These are phyloP conservation scores for Lanius ludovicianus DNA, from an alignment of 2,113 vertebrate genomes.

Conservation along the genomic window DNA sequence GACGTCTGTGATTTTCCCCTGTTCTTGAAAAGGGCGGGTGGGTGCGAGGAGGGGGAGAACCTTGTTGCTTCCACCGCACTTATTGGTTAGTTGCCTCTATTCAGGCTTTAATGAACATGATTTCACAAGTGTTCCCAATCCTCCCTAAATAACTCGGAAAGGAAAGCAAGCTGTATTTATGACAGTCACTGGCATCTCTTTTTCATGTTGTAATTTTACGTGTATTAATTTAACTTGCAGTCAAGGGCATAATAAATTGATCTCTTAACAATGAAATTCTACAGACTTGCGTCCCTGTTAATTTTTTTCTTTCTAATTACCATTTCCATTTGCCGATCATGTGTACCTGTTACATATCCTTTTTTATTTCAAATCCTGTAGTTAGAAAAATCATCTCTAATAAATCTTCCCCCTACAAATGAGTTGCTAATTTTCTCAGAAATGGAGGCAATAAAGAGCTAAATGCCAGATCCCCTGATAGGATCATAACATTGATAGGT, in stretches of 20 bases:
- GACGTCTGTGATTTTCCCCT: constrained; percentile 33
- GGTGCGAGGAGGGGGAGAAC: background rate
- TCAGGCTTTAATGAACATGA: background rate
- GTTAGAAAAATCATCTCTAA: background rate
- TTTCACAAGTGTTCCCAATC: constrained; percentile 5
- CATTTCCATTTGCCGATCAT: background rate
- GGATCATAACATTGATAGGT: background rate
- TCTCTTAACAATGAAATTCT: constrained; percentile 4
- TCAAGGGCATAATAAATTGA: constrained; percentile 8
- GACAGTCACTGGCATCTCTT: background rate
- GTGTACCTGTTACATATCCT: background rate
- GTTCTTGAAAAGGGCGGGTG: background rate
- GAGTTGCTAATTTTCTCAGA: background rate
- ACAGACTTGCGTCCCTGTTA: background rate
- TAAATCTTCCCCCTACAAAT: background rate
- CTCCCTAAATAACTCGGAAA: background rate
- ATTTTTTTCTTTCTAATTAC: background rate
- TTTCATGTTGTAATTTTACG: background rate
- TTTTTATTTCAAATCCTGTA: background rate
- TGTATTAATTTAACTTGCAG: constrained; percentile 1
- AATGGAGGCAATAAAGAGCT: background rate
- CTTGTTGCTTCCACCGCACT: constrained; percentile 54
- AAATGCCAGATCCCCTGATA: background rate
- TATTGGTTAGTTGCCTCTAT: constrained; percentile 37
- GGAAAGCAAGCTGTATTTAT: background rate